Evolutionary conservation across 2,888 invertebrate genomes (phyloP), one percentile per base, ranked within the genome.

Genomic region (Tetheella fluctuosa): DNA sequence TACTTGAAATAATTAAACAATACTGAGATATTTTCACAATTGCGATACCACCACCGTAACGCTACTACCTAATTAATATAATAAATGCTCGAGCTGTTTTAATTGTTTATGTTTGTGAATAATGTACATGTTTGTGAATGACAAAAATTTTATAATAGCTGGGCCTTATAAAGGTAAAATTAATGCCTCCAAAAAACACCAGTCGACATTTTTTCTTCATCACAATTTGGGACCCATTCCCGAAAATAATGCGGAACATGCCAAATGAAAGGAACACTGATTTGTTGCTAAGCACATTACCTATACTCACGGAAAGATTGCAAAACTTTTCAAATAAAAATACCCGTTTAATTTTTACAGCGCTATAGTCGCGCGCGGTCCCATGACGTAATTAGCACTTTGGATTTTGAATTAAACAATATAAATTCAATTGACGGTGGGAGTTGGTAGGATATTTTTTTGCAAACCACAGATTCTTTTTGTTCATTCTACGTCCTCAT

Each of bases 341-440:
- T n/a, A 39, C 37, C 15, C 7, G 15, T 39, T 15, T 39, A 54
- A 61, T n/a, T 55, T 68, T 68, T 20, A 54, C 56, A 39, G 52
- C 57, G 15, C 57, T 58, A 59, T 61, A 30, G 30, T 3, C 6
- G 59, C 57, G 57, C 58, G 64, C 69, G 88, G 89, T 88, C 86
- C 88, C 88, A 89, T 90, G 89, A 88, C 88, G 89, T 89, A 89
- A 89, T 89, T 88, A 90, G 90, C 88, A 91, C 90, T 90, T 89
- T 90, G 89, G 90, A 90, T 89, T 90, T 88, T 90, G 88, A 90
- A 88, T 87, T 85, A 86, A 87, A 85, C 87, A 85, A 88, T 86
- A 88, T 86, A 86, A 88, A 87, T 88, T 88, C 87, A 83, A 88
- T 84, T 87, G 86, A 87, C 87, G 87, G 86, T 86, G 84, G 88